These are phyloP conservation scores for Procavia capensis DNA, from an alignment of 2,113 vertebrate species.

Conservation along the genomic window DNA sequence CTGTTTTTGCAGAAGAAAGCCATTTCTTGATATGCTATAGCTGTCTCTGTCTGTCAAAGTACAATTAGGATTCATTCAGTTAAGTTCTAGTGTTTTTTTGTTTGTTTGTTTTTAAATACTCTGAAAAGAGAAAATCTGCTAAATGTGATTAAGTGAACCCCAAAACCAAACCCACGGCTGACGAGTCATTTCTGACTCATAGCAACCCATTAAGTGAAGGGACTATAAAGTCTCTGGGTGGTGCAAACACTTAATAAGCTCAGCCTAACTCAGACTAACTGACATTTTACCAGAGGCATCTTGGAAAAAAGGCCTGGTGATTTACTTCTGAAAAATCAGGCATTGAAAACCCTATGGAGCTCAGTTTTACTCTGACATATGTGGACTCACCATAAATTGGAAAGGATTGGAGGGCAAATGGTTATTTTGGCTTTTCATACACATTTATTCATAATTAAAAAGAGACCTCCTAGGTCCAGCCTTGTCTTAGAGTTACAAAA, in stretches of 20 bases:
- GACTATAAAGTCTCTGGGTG: background rate
- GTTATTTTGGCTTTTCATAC: background rate
- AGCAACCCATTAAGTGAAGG: background rate
- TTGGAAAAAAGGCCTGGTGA: background rate
- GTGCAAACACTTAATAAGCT: background rate
- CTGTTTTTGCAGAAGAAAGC: background rate
- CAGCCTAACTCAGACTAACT: background rate
- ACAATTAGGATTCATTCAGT: background rate
- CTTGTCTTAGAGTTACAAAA: background rate
- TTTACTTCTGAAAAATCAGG: background rate
- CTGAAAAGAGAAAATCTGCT: background rate
- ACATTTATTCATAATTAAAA: background rate
- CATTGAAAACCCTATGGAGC: background rate
- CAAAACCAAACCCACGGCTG: too few relatives aligned
- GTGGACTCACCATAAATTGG: background rate
- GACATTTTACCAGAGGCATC: background rate
- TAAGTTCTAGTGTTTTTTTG: conserved; percentile 16
- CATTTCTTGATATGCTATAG: conserved; percentile 6
- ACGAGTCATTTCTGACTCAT: too few relatives aligned
- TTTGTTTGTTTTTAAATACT: too few relatives aligned
- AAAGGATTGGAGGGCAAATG: background rate
- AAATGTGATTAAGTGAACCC: background rate
- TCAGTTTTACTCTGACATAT: background rate
- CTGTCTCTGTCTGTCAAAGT: background rate
- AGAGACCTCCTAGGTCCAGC: background rate